A percentile compares a stretch with the other conserved stretches of the same genome.
Evolutionary conservation across 2,888 invertebrate genomes (phyloP).

Genomic region (Xestia rhomboidea): DNA sequence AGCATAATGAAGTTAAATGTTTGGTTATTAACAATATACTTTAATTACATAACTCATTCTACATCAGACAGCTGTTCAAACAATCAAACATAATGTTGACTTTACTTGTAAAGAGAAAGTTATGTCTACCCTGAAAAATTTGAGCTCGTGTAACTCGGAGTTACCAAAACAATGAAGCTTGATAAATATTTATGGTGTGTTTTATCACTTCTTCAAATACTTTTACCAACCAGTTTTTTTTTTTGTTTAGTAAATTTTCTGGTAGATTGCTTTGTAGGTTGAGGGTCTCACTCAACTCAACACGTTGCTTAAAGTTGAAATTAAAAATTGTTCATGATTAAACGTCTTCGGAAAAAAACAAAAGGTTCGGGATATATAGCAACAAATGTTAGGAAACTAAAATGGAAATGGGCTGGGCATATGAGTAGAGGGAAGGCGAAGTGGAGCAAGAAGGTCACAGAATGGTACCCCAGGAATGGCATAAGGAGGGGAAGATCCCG

Average conservation of each 20-base stretch:
- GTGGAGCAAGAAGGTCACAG: too few relatives aligned
- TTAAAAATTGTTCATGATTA: background rate
- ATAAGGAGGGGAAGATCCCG: too few relatives aligned
- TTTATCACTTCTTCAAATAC: background rate
- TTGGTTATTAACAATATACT: background rate
- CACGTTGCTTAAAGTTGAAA: background rate
- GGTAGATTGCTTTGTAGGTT: background rate
- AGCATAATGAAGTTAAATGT: background rate
- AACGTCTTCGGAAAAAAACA: too few relatives aligned
- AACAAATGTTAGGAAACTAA: too few relatives aligned
- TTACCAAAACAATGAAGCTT: background rate
- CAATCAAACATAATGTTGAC: background rate
- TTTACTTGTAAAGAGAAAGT: background rate
- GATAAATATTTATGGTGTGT: background rate
- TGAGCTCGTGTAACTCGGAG: background rate
- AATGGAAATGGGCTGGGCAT: too few relatives aligned
- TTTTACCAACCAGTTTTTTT: background rate
- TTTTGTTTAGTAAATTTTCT: background rate
- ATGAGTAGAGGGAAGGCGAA: too few relatives aligned
- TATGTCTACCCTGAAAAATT: background rate
- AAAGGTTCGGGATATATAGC: too few relatives aligned
- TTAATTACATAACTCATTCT: slow-evolving; percentile 4
- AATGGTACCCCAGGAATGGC: too few relatives aligned
- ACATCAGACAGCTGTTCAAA: slow-evolving; percentile 16
- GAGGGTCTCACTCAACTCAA: background rate